Conservation (phyloP, 1,140 invertebrate species). For the Neodiprion pinetum region DNA sequence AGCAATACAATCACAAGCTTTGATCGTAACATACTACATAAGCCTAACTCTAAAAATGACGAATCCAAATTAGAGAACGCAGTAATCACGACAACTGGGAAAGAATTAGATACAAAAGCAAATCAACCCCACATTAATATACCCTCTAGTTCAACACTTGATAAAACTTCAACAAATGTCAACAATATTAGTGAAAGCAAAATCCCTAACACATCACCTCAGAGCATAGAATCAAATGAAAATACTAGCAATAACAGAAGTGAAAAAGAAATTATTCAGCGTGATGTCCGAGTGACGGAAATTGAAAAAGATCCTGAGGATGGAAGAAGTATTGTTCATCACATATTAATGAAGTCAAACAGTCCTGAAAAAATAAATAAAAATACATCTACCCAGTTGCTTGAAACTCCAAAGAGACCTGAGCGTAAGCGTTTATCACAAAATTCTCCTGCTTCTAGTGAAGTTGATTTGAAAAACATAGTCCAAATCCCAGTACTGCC, state of each 20-base stretch:
- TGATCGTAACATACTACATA: background rate
- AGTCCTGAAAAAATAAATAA: conserved; percentile 8
- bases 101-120: background rate
- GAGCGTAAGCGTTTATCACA: conserved; percentile 32
- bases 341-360: conserved; percentile 11
- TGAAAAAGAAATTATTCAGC: background rate
- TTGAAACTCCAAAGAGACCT: conserved; percentile 36
- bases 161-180: background rate
- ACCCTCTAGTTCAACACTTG: background rate
- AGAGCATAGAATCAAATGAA: background rate
- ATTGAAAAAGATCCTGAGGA: conserved; percentile 35
- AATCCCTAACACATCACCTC: background rate
- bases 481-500: conserved; percentile 15
- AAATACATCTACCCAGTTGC: background rate
- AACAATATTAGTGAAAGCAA: background rate
- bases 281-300: background rate
- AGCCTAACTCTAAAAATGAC: background rate
- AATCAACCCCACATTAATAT: background rate
- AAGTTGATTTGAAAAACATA: conserved; percentile 5
- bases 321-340: conserved; percentile 30
- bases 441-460: conserved; percentile 18
- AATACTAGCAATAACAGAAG: background rate
- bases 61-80: background rate
- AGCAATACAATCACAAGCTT: background rate
- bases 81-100: background rate